Base-by-base conservation (phyloP, 2,113 vertebrate species). In the Deroptyus accipitrinus region DNA sequence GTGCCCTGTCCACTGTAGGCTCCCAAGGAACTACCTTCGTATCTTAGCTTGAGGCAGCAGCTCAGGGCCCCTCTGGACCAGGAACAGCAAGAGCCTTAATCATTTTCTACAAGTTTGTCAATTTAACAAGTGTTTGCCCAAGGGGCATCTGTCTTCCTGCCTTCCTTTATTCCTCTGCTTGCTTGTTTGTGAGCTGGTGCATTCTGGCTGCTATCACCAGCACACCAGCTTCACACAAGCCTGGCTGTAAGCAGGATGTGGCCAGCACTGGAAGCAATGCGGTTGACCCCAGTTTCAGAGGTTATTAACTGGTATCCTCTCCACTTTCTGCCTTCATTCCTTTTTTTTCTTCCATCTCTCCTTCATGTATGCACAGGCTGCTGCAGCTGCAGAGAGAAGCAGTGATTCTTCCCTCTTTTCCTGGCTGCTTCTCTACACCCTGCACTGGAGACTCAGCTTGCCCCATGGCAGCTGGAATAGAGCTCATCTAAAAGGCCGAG, bases 91-190 rank as follows among this genome's bases (percentile, higher is more conserved):
- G 96, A 96, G 81, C 94, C 95, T 97, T 97, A 95, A 97, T 97
- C 95, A 95, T 96, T 96, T 96, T 96, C 96, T 96, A 96, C 96
- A 96, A 96, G 96, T 96, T 96, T 96, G 96, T 97, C 96, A 96
- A 95, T 96, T 96, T 95, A 97, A 96, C 96, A 96, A 97, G 96
- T 96, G 96, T 97, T 96, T 96, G 96, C 96, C 96, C 96, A 96
- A 95, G 88, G 92, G 96, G 95, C 94, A 97, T 95, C 94, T 97
- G 92, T 93, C 95, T 96, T 93, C 94, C 94, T 93, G 92, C 92
- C 92, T 97, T 51, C 96, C 76, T 96, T 94, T 96, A 95, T 96
- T 97, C 86, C 48, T 90, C 91, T 87, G 94, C 92, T 92, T 91
- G 93, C 72, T 97, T 95, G 90, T 94, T 95, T 92, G 95, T 73